phyloP scores from a whole-genome alignment of 2,888 invertebrate genomes.

The Bibio marci region DNA sequence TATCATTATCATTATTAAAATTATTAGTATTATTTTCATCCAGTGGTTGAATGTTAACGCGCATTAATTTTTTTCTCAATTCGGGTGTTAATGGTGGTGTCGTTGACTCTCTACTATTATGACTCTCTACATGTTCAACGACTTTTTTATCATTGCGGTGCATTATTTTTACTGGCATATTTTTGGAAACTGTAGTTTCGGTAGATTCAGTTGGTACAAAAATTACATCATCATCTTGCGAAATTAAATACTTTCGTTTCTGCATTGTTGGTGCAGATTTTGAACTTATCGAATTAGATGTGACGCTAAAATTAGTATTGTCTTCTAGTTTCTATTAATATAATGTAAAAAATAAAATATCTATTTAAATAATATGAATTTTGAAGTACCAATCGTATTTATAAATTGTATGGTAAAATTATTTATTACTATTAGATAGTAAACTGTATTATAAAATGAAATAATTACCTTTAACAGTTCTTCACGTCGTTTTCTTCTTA shows the following conservation, averaged over 20 bases:
- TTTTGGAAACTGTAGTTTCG: too few relatives aligned
- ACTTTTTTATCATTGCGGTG: not conserved
- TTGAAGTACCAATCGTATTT: too few relatives aligned
- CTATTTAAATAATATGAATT: too few relatives aligned
- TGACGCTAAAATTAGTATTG: not conserved
- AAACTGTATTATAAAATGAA: too few relatives aligned
- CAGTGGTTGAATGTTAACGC: too few relatives aligned
- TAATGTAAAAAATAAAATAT: too few relatives aligned
- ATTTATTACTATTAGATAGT: too few relatives aligned
- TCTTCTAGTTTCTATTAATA: too few relatives aligned
- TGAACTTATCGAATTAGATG: not conserved
- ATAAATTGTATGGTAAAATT: too few relatives aligned
- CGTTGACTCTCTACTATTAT: constrained; percentile 3
- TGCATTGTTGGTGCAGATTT: not conserved
- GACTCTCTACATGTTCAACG: not conserved
- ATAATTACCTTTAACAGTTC: constrained; percentile 61
- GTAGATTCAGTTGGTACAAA: not conserved
- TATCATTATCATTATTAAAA: constrained; percentile 12
- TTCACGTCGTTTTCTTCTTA: constrained; percentile 70
- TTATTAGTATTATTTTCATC: not conserved
- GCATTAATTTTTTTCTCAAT: not conserved
- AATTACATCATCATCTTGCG: constrained; percentile 1
- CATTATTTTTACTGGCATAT: too few relatives aligned
- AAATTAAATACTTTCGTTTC: not conserved
- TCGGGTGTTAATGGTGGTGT: constrained; percentile 7